A percentile compares a stretch with the other conserved stretches of the same genome.
phyloP scores from a whole-genome alignment of 2,888 invertebrate genomes.

The Dexiosoma caninum region DNA sequence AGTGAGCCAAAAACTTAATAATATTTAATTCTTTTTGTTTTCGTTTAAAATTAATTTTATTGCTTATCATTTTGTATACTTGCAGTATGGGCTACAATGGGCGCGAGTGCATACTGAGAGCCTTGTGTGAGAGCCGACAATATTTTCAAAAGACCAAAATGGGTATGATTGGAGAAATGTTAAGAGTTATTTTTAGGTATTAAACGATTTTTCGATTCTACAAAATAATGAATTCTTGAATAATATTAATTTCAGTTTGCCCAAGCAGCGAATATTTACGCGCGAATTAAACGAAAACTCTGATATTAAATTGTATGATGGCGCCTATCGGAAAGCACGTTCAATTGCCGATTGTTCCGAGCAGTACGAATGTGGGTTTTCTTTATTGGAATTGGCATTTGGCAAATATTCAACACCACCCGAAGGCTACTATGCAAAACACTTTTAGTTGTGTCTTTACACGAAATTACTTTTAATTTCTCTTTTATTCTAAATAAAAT shows the following conservation, averaged over 20 bases:
- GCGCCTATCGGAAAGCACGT: slow-evolving; percentile 81
- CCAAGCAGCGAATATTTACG: slow-evolving; percentile 81
- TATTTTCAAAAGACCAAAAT: slow-evolving; percentile 82
- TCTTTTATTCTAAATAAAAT: no score
- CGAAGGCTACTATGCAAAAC: slow-evolving; percentile 67
- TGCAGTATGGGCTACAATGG: slow-evolving; percentile 88
- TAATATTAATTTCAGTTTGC: slow-evolving; percentile 80
- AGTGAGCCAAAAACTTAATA: slow-evolving; percentile 77
- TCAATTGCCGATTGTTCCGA: slow-evolving; percentile 79
- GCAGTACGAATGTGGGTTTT: slow-evolving; percentile 82
- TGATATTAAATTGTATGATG: slow-evolving; percentile 83
- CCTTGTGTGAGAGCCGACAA: slow-evolving; percentile 86
- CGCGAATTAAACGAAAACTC: slow-evolving; percentile 83
- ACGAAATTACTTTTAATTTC: no score
- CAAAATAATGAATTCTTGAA: background rate
- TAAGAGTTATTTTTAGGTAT: slow-evolving; percentile 85
- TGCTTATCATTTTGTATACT: slow-evolving; percentile 62
- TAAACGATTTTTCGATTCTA: background rate
- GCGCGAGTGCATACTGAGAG: slow-evolving; percentile 83
- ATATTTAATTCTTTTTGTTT: background rate
- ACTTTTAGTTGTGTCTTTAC: no score
- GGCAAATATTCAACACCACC: slow-evolving; percentile 79
- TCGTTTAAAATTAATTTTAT: background rate
- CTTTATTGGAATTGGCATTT: slow-evolving; percentile 85
- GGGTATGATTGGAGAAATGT: slow-evolving; percentile 84